Percentiles rank a stretch among this genome's conserved stretches.
These are phyloP conservation scores for Psix sp. DNA, from an alignment of 1,140 invertebrate genomes.

Conservation along the genomic window DNA sequence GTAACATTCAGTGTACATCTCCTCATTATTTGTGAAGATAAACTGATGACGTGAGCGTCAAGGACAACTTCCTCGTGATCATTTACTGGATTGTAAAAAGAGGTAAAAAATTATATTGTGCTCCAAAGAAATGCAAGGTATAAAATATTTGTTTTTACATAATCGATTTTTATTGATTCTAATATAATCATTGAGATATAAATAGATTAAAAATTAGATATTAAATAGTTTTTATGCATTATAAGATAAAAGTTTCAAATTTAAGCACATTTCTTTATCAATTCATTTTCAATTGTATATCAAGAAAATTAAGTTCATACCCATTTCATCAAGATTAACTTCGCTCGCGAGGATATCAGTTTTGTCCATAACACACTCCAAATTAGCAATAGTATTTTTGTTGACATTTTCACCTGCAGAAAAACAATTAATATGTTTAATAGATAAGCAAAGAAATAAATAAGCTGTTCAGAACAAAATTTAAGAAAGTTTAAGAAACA, in stretches of 20 bases:
- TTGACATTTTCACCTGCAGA: constrained; percentile 41
- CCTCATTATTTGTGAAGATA: constrained; percentile 67
- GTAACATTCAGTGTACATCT: constrained; percentile 62
- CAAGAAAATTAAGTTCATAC: neutral
- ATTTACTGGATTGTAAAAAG: constrained; percentile 16
- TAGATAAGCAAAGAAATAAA: neutral
- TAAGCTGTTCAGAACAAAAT: neutral
- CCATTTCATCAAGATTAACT: constrained; percentile 3
- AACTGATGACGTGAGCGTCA: constrained; percentile 69
- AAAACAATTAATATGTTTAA: neutral
- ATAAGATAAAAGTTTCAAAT: too few species aligned
- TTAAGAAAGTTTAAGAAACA: neutral
- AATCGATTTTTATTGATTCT: neutral
- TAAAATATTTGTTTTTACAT: neutral
- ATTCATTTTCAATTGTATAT: neutral
- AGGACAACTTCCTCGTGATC: constrained; percentile 69
- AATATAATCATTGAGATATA: neutral
- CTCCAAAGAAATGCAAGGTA: too few species aligned
- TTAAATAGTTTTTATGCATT: too few species aligned
- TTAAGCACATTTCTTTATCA: neutral
- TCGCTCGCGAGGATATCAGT: constrained; percentile 21
- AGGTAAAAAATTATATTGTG: constrained; percentile 5
- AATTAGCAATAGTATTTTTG: constrained; percentile 32
- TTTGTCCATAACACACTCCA: constrained; percentile 37
- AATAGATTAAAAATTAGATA: too few species aligned